Conservation (phyloP, 2,113 vertebrate genomes). For the Muntiacus muntjak region DNA sequence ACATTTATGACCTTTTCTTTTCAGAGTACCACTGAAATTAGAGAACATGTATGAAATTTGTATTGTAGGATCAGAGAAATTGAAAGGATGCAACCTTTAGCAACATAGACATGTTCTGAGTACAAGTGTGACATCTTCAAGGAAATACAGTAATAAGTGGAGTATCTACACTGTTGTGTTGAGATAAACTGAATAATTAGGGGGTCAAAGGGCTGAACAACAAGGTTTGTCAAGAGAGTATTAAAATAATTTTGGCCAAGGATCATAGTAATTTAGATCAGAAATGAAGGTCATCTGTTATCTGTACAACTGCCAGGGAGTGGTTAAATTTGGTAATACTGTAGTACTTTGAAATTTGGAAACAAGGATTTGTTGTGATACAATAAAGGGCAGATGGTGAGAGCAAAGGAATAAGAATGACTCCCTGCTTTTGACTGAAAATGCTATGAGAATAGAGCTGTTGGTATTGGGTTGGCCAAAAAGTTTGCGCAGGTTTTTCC, state of each 20-base stretch:
- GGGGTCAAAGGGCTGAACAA: not conserved
- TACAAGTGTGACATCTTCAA: not conserved
- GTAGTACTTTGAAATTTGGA: not conserved
- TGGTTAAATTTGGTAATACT: not conserved
- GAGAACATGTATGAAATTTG: not conserved
- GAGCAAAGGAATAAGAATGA: not conserved
- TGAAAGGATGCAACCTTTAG: not conserved
- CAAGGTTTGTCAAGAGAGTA: not conserved
- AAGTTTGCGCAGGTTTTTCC: not conserved
- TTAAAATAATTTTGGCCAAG: not conserved
- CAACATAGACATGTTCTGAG: not conserved
- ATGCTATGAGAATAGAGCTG: not conserved
- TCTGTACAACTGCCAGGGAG: not conserved
- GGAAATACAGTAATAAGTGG: not conserved
- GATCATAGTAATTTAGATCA: not conserved
- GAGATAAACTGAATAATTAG: not conserved
- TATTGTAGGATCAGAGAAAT: not conserved
- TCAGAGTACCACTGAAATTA: not conserved
- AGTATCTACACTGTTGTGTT: not conserved
- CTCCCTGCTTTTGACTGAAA: not conserved
- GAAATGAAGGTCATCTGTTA: not conserved
- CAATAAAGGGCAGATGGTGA: not conserved
- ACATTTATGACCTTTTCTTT: not conserved
- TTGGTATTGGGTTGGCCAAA: not conserved
- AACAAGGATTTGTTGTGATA: not conserved